Percentiles rank a stretch among this genome's conserved stretches.
phyloP scores from a whole-genome alignment of 2,113 vertebrate species.

The Neolamprologus sp. region DNA sequence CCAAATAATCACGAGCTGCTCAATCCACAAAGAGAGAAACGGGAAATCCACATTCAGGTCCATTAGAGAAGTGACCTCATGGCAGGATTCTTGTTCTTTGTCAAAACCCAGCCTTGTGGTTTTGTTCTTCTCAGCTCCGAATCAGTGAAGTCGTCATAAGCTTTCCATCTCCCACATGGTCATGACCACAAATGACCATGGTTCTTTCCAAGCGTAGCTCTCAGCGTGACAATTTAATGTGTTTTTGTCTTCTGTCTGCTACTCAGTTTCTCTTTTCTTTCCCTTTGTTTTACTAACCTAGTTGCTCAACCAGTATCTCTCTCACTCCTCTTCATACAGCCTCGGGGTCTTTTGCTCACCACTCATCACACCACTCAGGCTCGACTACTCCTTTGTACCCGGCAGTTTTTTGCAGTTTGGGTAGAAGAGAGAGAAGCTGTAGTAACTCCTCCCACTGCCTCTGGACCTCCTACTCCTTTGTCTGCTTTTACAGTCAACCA shows the following conservation, averaged over 20 bases:
- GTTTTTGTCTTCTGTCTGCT: neutral
- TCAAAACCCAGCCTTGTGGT: neutral
- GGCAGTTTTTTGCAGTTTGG: constrained; percentile 30
- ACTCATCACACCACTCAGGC: neutral
- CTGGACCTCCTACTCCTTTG: constrained; percentile 41
- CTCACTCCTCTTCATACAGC: constrained; percentile 13
- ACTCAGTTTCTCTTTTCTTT: constrained; percentile 22
- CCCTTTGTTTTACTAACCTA: neutral
- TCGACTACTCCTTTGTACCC: constrained; percentile 44
- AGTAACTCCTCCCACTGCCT: constrained; percentile 15
- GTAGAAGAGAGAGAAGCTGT: neutral
- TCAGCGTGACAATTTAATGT: neutral
- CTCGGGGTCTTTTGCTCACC: neutral
- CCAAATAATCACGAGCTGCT: neutral
- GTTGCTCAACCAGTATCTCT: neutral
- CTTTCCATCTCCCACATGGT: neutral
- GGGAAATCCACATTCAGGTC: neutral
- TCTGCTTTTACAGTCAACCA: constrained; percentile 10
- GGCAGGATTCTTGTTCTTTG: neutral
- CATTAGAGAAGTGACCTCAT: neutral
- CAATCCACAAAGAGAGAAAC: neutral
- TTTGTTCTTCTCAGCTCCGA: neutral
- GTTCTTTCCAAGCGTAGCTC: neutral
- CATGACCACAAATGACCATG: neutral
- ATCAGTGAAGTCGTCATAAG: neutral